Percentiles rank a stretch among this genome's conserved stretches.
phyloP scores from a whole-genome alignment of 2,888 invertebrate genomes.

The Cerastis rubricosa region DNA sequence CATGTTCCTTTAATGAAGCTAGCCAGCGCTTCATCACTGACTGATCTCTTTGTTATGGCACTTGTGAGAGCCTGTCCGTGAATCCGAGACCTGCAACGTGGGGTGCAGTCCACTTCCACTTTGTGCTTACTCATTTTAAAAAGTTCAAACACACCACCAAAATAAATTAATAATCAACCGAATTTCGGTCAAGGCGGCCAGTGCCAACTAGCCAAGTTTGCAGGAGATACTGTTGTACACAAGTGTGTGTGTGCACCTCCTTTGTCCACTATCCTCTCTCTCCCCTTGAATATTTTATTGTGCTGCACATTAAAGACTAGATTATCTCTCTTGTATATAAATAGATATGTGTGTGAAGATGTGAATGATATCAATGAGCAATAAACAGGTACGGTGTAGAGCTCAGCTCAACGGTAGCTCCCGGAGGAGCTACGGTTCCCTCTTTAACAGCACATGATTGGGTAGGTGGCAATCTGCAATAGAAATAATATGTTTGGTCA shows the following conservation, averaged over 20 bases:
- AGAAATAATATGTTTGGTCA: conserved; percentile 39
- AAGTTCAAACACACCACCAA: conserved; percentile 8
- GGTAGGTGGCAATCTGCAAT: conserved; percentile 80
- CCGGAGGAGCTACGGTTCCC: conserved; percentile 77
- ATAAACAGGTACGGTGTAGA: conserved; percentile 75
- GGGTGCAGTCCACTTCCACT: conserved; percentile 90
- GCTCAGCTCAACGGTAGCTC: conserved; percentile 77
- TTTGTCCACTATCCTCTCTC: not conserved
- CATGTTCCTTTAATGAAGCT: conserved; percentile 91
- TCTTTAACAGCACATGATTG: conserved; percentile 83
- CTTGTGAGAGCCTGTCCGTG: conserved; percentile 92
- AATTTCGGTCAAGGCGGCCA: not conserved
- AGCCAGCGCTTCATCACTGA: conserved; percentile 91
- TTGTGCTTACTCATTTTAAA: conserved; percentile 84
- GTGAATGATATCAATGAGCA: conserved; percentile 54
- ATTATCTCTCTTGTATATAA: conserved; percentile 39
- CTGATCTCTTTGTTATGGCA: conserved; percentile 92
- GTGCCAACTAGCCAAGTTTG: not conserved
- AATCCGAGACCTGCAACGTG: conserved; percentile 89
- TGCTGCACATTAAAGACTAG: conserved; percentile 53
- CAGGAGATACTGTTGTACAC: not conserved
- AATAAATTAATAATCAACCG: not conserved
- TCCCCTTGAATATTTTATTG: conserved; percentile 24
- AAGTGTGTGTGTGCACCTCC: not conserved
- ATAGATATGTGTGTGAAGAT: conserved; percentile 65